Evolutionary conservation across 2,113 vertebrate genomes (phyloP), one percentile per base, ranked within the genome.

Genomic region (Maccullochella peelii): DNA sequence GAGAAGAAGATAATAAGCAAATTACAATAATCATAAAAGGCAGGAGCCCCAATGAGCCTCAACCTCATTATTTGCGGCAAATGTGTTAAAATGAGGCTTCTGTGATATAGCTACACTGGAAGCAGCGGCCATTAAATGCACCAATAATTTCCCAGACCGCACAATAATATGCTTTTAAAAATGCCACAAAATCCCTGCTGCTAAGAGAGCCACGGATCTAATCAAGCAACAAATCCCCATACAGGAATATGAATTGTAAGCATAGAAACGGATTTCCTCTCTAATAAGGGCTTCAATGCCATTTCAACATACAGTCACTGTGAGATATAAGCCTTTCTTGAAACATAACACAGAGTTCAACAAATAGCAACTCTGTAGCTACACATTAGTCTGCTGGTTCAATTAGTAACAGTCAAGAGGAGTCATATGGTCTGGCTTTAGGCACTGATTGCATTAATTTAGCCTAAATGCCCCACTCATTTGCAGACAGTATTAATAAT

Each of bases 1-100:
- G 76, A 91, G 81, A 89, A 74, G 85, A 89, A 90, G 85, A 94
- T 82, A 90, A 90, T 88, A 76, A 85, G 73, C 78, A 86, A 90
- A 93, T 86, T 67, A 89, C 59, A 88, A 86, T 83, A 61, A 88
- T 86, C 73, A 90, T 75, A 84, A 91, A 91, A 87, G 73, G 59
- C 80, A 86, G 42, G 20, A 69, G 61, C 61, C 74, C 58, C 54
- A 58, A 30, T 74, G 47, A 68, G 77, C 57, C 78, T 84, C 18
- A 0, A 74, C 75, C 5, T 77, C 49, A 33, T 80, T 75, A 92
- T 88, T 83, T 90, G 82, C 5, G 71, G 85, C 73, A 77, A 79
- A 91, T 69, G 87, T 86, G 85, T 83, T 87, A 83, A 85, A 87
- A 71, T 70, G 23, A 79, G 75, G 57, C 58, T 54, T 69, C 73